Percentiles rank a stretch among this genome's conserved stretches.
phyloP scores from a whole-genome alignment of 2,888 invertebrate genomes.

The Synergus laeviventris region DNA sequence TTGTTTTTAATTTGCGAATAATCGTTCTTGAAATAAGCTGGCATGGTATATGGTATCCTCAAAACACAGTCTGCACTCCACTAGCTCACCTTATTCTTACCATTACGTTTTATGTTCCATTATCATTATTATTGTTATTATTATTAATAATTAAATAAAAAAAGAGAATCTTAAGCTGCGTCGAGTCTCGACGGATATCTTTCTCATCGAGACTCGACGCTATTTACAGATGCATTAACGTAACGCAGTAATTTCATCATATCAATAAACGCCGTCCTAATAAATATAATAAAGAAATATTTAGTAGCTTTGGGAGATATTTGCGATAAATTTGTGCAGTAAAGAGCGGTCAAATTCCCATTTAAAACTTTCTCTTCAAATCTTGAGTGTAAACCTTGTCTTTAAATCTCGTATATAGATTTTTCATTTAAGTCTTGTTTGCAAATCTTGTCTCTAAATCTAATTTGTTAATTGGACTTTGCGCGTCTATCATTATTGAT shows the following conservation, averaged over 20 bases:
- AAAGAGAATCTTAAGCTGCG: conserved; percentile 65
- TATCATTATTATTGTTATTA: conserved; percentile 46
- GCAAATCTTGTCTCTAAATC: conserved; percentile 3
- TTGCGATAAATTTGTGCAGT: conserved; percentile 66
- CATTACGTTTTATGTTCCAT: conserved; percentile 65
- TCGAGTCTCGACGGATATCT: conserved; percentile 64
- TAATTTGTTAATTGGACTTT: conserved; percentile 41
- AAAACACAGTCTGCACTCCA: conserved; percentile 77
- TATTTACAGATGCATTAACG: conserved; percentile 65
- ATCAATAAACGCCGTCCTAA: conserved; percentile 70
- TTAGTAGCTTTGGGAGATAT: conserved; percentile 66
- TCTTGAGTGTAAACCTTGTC: neutral
- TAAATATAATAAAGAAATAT: conserved; percentile 70
- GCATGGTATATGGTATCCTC: conserved; percentile 76
- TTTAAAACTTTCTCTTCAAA: neutral
- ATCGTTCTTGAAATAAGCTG: conserved; percentile 64
- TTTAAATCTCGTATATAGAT: neutral
- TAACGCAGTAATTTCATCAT: conserved; percentile 66
- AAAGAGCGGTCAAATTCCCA: conserved; percentile 27
- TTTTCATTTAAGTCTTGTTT: neutral
- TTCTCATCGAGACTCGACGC: conserved; percentile 49
- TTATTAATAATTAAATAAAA: conserved; percentile 52
- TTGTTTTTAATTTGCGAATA: conserved; percentile 53
- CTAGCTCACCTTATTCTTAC: conserved; percentile 75
- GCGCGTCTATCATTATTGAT: conserved; percentile 53